phyloP scores from a whole-genome alignment of 2,797 vertebrate species.

The Carcharodon carcharias region DNA sequence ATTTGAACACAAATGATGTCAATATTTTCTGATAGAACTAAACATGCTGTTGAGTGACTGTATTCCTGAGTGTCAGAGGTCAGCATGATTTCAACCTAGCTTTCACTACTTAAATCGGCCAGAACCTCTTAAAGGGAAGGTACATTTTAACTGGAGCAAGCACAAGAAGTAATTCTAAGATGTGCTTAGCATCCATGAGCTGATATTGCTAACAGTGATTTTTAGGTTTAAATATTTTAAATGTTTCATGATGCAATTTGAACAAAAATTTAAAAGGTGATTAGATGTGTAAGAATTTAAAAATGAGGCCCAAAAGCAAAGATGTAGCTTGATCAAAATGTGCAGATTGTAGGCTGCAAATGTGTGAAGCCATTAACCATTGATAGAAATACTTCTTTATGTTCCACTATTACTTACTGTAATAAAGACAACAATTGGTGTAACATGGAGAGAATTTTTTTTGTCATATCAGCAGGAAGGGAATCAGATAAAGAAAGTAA shows the following conservation, averaged over 20 bases:
- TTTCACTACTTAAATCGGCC: background rate
- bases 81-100: too few relatives aligned
- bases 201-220: background rate
- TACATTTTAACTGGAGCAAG: background rate
- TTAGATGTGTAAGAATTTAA: background rate
- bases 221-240: background rate
- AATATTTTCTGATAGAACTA: too few relatives aligned
- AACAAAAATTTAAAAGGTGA: background rate
- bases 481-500: background rate
- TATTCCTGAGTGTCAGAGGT: too few relatives aligned
- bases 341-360: background rate
- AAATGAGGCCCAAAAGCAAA: background rate
- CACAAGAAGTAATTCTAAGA: background rate
- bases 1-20: too few relatives aligned
- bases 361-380: background rate
- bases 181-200: background rate
- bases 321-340: background rate
- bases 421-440: background rate
- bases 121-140: background rate
- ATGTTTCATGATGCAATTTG: background rate
- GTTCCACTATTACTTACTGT: background rate
- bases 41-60: too few relatives aligned
- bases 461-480: background rate
- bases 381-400: background rate
- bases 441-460: background rate